Evolutionary conservation across 2,113 vertebrate genomes (phyloP).

Genomic region (Chaenocephalus aceratus): DNA sequence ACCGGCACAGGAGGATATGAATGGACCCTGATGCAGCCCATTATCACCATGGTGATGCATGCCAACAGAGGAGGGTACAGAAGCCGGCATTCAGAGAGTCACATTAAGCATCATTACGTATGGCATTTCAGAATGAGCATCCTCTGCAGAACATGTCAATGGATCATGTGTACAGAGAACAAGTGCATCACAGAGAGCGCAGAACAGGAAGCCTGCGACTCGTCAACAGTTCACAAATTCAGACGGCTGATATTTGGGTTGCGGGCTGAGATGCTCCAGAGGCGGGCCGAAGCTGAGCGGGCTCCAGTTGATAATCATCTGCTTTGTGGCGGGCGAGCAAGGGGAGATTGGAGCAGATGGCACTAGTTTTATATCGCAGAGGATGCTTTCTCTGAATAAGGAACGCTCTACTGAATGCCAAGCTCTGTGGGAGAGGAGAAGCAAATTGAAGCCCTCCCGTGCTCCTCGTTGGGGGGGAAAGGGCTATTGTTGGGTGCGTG

Average conservation of each 20-base stretch:
- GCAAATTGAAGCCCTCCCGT: conserved; percentile 78
- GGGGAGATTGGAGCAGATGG: conserved; percentile 81
- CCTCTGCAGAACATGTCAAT: conserved; percentile 48
- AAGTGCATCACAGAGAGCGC: conserved; percentile 39
- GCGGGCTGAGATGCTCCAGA: conserved; percentile 57
- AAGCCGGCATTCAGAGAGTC: conserved; percentile 36
- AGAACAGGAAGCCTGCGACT: conserved; percentile 57
- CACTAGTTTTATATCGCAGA: conserved; percentile 75
- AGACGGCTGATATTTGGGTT: conserved; percentile 70
- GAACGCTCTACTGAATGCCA: conserved; percentile 80
- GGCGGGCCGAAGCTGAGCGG: conserved; percentile 69
- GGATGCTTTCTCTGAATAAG: conserved; percentile 82
- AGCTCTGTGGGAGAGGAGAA: conserved; percentile 79
- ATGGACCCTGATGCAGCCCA: conserved; percentile 34
- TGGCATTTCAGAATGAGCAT: conserved; percentile 47
- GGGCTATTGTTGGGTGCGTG: conserved; percentile 64
- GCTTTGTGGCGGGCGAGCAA: conserved; percentile 73
- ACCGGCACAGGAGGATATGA: conserved; percentile 38
- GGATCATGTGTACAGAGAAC: conserved; percentile 48
- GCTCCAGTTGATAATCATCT: conserved; percentile 81
- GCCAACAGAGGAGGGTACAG: conserved; percentile 23
- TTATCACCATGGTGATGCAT: conserved; percentile 28
- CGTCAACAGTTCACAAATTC: conserved; percentile 65
- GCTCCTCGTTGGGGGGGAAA: conserved; percentile 60
- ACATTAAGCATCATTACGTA: conserved; percentile 50